Evolutionary conservation across 2,888 invertebrate species (phyloP).

Genomic region (Ormyrus rosae): DNA sequence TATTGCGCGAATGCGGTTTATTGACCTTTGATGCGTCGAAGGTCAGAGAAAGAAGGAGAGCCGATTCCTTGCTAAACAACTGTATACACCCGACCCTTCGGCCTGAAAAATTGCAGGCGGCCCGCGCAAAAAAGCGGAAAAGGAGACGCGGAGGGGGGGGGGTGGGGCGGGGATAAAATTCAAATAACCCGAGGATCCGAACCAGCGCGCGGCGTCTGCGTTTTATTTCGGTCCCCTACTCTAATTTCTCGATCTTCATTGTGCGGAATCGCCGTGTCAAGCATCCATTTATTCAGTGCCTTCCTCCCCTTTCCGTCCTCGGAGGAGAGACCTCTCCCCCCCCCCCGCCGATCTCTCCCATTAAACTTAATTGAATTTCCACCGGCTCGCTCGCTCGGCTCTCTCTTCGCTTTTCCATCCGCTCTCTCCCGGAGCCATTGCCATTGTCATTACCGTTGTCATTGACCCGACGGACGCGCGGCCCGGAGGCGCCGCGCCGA

Average conservation of each 20-base stretch:
- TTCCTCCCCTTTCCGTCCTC: constrained; percentile 42
- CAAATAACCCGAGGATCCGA: constrained; percentile 18
- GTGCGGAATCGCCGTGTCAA: constrained; percentile 56
- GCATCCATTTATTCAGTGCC: constrained; percentile 56
- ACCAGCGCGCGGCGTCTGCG: neutral
- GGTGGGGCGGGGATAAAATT: constrained; percentile 26
- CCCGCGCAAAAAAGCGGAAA: neutral
- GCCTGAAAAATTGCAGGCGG: neutral
- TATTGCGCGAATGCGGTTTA: constrained; percentile 14
- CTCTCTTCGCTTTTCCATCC: neutral
- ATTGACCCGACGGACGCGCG: constrained; percentile 60
- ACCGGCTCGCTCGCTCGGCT: constrained; percentile 49
- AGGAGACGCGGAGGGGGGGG: neutral
- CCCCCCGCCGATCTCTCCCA: constrained; percentile 71
- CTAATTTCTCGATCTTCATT: constrained; percentile 49
- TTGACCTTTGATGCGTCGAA: too few relatives aligned
- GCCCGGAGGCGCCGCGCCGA: constrained; percentile 28
- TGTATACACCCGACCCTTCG: neutral
- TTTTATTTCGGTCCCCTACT: constrained; percentile 28
- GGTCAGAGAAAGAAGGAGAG: neutral
- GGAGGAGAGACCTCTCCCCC: constrained; percentile 43
- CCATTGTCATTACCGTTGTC: constrained; percentile 62
- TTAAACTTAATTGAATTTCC: constrained; percentile 79
- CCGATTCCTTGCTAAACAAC: neutral
- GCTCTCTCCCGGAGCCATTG: constrained; percentile 26